Evolutionary conservation across 1,140 invertebrate genomes (phyloP).

Genomic region (Steinernema khuongi): DNA sequence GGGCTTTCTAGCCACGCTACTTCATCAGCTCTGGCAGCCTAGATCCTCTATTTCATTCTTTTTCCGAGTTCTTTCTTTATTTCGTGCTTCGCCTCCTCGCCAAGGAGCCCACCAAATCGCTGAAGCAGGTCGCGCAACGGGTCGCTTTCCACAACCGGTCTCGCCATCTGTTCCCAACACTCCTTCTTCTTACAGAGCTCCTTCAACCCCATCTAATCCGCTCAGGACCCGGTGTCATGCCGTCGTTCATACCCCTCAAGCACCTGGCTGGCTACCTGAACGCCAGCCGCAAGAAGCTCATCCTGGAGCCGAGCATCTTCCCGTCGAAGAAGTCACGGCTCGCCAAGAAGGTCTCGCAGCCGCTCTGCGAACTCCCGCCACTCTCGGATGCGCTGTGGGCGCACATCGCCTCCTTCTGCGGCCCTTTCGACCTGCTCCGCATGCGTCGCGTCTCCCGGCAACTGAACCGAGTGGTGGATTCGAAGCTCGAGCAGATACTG

Average conservation of each 20-base stretch:
- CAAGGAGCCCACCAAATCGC: not conserved
- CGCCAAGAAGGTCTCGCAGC: not conserved
- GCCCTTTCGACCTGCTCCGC: not conserved
- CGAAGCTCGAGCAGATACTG: not conserved
- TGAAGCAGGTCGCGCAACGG: conserved; percentile 11
- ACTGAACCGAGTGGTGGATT: not conserved
- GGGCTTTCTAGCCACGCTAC: too few relatives aligned
- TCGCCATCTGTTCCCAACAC: not conserved
- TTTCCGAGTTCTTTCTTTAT: too few relatives aligned
- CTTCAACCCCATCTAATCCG: not conserved
- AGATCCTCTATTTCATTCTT: too few relatives aligned
- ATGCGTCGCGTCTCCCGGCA: conserved; percentile 1
- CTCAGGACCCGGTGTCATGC: not conserved
- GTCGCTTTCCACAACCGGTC: not conserved
- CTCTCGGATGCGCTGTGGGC: not conserved
- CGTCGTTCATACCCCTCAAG: not conserved
- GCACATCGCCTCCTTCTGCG: not conserved
- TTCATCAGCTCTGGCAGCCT: too few relatives aligned
- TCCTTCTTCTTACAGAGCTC: conserved; percentile 1
- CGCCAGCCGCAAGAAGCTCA: conserved; percentile 9
- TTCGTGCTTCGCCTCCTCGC: not conserved
- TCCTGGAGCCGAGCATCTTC: not conserved
- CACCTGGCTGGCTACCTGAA: not conserved
- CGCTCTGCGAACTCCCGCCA: not conserved
- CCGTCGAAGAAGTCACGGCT: not conserved